Conservation (phyloP, 37 sponge, comb jelly and placozoan species). For the Lycopodina hypogea region DNA sequence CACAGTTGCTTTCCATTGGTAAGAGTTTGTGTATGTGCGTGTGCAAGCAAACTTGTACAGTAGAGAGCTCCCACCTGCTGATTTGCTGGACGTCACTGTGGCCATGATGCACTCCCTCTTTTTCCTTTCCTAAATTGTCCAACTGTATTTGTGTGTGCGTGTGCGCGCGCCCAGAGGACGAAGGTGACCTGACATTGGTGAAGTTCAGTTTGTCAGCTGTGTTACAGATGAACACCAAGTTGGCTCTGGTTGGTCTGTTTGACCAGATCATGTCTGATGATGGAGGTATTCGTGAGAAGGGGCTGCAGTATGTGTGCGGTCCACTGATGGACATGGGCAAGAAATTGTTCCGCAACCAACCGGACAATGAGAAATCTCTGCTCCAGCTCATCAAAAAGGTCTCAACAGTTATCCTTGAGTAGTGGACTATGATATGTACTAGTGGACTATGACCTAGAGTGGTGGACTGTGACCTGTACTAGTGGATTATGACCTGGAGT, state of each 20-base stretch:
- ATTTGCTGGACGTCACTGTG: too few relatives aligned
- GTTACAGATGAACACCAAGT: slow-evolving; percentile 28
- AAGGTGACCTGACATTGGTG: slow-evolving; percentile 47
- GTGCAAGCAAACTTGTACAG: background rate
- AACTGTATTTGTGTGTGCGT: too few relatives aligned
- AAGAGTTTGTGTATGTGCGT: background rate
- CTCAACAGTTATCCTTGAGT: too few relatives aligned
- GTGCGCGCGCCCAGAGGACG: too few relatives aligned
- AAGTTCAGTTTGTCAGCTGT: slow-evolving; percentile 49
- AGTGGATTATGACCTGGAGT: too few relatives aligned
- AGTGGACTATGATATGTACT: too few relatives aligned
- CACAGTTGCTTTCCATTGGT: slow-evolving; percentile 67
- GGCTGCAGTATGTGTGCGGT: slow-evolving; percentile 46
- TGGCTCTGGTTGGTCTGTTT: slow-evolving; percentile 57
- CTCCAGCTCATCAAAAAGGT: slow-evolving; percentile 53
- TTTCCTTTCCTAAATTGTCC: too few relatives aligned
- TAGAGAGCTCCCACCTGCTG: too few relatives aligned
- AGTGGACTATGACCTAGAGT: too few relatives aligned
- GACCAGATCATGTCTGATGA: slow-evolving; percentile 57
- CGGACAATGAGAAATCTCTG: slow-evolving; percentile 55
- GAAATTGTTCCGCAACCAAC: slow-evolving; percentile 42
- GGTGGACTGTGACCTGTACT: too few relatives aligned
- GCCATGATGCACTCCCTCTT: too few relatives aligned
- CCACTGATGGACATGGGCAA: slow-evolving; percentile 48
- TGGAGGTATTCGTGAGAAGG: slow-evolving; percentile 49